Percentiles rank a stretch among this genome's conserved stretches.
Evolutionary conservation across 2,113 vertebrate genomes (phyloP).

Genomic region (Tragulus kanchil): DNA sequence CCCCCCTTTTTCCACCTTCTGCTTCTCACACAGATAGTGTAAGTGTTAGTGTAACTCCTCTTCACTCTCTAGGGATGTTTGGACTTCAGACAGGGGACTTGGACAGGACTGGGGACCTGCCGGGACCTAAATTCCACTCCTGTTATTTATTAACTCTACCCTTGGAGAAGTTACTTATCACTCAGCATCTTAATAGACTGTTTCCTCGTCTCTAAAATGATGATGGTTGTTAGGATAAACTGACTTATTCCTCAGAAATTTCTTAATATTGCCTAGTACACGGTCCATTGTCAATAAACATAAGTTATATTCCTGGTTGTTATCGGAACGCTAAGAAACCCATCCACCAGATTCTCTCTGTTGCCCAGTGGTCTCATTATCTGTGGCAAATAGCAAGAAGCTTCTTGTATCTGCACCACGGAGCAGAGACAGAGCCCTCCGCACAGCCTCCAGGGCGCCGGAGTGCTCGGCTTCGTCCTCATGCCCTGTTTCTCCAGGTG

Average conservation of each 20-base stretch:
- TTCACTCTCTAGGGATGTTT: background rate
- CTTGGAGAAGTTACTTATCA: background rate
- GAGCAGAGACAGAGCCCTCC: background rate
- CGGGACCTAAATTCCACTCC: background rate
- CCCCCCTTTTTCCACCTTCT: background rate
- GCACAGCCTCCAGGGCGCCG: background rate
- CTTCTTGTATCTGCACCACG: background rate
- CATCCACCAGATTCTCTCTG: background rate
- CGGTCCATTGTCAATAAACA: background rate
- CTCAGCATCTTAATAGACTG: background rate
- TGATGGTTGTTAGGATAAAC: background rate
- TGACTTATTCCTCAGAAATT: background rate
- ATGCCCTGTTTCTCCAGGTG: background rate
- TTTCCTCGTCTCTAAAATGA: slow-evolving; percentile 4
- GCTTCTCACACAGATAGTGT: background rate
- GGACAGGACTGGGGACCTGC: background rate
- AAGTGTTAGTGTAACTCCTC: background rate
- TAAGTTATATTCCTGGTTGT: background rate
- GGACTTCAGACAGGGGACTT: background rate
- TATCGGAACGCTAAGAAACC: background rate
- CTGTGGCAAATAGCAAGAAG: background rate
- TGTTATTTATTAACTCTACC: background rate
- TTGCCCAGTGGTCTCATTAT: background rate
- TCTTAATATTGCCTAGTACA: background rate
- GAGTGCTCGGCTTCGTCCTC: background rate